Conservation (phyloP, 2,797 vertebrate genomes). For the Neosilurus hyrtlii region DNA sequence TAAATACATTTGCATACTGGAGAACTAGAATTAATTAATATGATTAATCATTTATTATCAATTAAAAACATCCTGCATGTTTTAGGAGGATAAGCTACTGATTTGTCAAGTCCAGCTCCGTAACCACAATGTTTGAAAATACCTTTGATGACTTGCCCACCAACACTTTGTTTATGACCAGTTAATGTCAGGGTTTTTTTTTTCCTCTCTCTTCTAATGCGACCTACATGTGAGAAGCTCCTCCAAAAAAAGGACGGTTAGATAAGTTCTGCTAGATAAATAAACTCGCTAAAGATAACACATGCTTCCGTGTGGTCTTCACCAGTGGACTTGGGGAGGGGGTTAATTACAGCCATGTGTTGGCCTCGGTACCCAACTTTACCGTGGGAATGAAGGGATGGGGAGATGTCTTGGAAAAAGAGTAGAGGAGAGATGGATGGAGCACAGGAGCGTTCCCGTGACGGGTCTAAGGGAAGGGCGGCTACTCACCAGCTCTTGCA, state of each 20-base stretch:
- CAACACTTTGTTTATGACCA: slow-evolving; percentile 14
- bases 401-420: slow-evolving; percentile 57
- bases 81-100: not conserved
- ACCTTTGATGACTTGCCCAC: not conserved
- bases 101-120: not conserved
- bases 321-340: slow-evolving; percentile 39
- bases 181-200: slow-evolving; percentile 3
- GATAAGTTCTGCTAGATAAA: slow-evolving; percentile 69
- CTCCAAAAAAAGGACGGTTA: slow-evolving; percentile 46
- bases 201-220: slow-evolving; percentile 11
- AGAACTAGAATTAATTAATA: not conserved
- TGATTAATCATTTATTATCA: too few relatives aligned
- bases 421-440: slow-evolving; percentile 56
- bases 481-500: slow-evolving; percentile 75
- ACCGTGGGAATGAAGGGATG: slow-evolving; percentile 62
- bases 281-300: slow-evolving; percentile 66
- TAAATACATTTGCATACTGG: not conserved
- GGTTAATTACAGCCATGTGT: slow-evolving; percentile 59
- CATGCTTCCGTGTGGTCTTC: slow-evolving; percentile 70
- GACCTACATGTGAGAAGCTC: slow-evolving; percentile 44
- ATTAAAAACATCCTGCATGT: not conserved
- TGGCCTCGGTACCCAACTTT: slow-evolving; percentile 55
- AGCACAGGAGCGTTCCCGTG: slow-evolving; percentile 60
- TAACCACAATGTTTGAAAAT: not conserved
- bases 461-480: slow-evolving; percentile 62